phyloP scores from a whole-genome alignment of 2,113 vertebrate species.

The Ammodytes marinus region DNA sequence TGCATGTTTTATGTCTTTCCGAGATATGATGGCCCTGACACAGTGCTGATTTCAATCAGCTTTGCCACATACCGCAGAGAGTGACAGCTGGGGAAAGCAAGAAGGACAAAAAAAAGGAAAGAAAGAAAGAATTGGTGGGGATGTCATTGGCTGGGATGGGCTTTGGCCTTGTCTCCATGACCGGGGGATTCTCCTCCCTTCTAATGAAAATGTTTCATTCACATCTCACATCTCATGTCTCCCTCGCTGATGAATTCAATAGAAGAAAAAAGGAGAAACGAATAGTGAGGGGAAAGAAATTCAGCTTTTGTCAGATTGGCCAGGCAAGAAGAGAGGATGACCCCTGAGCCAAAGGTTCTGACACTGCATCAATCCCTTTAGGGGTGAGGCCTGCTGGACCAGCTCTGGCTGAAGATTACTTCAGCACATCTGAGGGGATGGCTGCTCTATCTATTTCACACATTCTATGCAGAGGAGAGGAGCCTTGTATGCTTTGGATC shows the following conservation, averaged over 20 bases:
- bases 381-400: slow-evolving; percentile 92
- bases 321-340: slow-evolving; percentile 94
- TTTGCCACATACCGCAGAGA: slow-evolving; percentile 85
- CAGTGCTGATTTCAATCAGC: slow-evolving; percentile 98
- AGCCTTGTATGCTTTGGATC: slow-evolving; percentile 87
- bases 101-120: slow-evolving; percentile 62
- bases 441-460: slow-evolving; percentile 88
- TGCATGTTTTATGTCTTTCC: slow-evolving; percentile 98
- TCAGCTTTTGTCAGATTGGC: slow-evolving; percentile 91
- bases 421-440: slow-evolving; percentile 92
- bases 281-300: slow-evolving; percentile 81
- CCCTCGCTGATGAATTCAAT: slow-evolving; percentile 89
- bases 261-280: slow-evolving; percentile 83
- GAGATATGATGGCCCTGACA: slow-evolving; percentile 98
- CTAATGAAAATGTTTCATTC: slow-evolving; percentile 97
- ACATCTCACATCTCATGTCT: slow-evolving; percentile 87
- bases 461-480: slow-evolving; percentile 85
- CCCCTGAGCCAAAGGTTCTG: slow-evolving; percentile 95
- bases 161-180: slow-evolving; percentile 82
- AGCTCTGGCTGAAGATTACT: slow-evolving; percentile 92
- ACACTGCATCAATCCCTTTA: slow-evolving; percentile 99
- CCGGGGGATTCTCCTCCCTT: slow-evolving; percentile 84
- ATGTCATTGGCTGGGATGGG: slow-evolving; percentile 83
- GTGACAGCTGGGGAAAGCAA: slow-evolving; percentile 82
- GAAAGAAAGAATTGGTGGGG: slow-evolving; percentile 64